Evolutionary conservation across 2,797 vertebrate species (phyloP), one percentile per base, ranked within the genome.

Genomic region (Acrossocheilus fasciatus): DNA sequence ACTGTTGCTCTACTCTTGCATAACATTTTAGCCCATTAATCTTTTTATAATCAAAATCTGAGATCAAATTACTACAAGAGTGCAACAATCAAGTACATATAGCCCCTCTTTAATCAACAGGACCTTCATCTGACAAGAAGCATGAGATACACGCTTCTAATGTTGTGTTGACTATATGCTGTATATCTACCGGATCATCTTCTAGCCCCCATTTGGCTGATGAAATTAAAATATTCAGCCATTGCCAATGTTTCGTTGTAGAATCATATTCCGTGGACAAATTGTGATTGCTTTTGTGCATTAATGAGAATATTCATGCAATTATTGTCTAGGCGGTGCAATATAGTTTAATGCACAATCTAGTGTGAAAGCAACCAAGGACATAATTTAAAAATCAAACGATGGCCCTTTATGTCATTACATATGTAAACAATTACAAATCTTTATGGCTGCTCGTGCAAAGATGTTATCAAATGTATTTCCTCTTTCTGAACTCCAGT

Each of bases 401-500:
- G 4, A n/a, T 36, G 62, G 45, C 81, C n/a, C 83, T 85, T 87
- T 84, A 85, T 86, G 92, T 91, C 91, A 94, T 90, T 87, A 82
- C 85, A 86, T 59, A 23, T 82, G 68, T 43, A 83, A 47, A 92
- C 92, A 93, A 95, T 95, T 92, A 93, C 86, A 66, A 81, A 88
- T 86, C 87, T 93, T 93, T 93, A 94, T 87, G 84, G 88, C 89
- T 74, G 72, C 45, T 75, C 82, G 85, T 94, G 93, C 15, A 50
- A 57, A 70, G 70, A 93, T 89, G 88, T 89, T 90, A 91, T 82
- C 88, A 90, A 90, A 12, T 82, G 23, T 11, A 79, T 91, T 93
- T 94, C 92, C 93, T 91, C 92, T 93, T 95, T 92, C 90, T 89
- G 88, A 78, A 88, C 93, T 90, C 87, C 78, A 59, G 80, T 39